These are phyloP conservation scores for Euwallacea similis DNA, from an alignment of 1,140 invertebrate species.

Conservation along the genomic window DNA sequence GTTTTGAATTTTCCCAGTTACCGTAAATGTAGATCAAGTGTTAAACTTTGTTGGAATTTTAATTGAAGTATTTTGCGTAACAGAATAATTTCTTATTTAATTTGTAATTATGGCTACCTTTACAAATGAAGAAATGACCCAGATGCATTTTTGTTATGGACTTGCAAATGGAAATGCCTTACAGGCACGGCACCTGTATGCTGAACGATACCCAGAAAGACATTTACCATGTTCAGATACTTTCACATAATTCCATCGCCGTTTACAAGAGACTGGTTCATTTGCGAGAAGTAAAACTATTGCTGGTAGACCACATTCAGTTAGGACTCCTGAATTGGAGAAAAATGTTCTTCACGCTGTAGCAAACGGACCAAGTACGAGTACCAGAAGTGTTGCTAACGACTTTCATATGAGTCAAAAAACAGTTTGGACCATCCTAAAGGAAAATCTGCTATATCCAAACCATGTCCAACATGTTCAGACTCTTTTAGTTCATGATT, in stretches of 20 bases:
- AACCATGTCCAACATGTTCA: slow-evolving; percentile 6
- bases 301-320: background rate
- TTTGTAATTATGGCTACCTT: background rate
- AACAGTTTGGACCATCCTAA: background rate
- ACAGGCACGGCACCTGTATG: too few relatives aligned
- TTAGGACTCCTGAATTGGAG: background rate
- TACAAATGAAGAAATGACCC: too few relatives aligned
- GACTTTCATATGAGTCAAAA: background rate
- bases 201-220: too few relatives aligned
- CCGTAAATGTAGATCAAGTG: background rate
- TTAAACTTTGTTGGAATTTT: slow-evolving; percentile 1
- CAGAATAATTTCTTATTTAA: slow-evolving; percentile 5
- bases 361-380: background rate
- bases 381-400: background rate
- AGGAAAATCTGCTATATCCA: slow-evolving; percentile 3
- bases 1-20: background rate
- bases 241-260: too few relatives aligned
- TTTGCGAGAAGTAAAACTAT: slow-evolving; percentile 1
- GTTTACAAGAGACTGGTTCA: background rate
- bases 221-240: too few relatives aligned
- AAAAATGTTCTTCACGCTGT: background rate
- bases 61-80: background rate
- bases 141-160: too few relatives aligned
- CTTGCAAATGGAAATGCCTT: too few relatives aligned
- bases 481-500: background rate